Evolutionary conservation across 2,888 invertebrate species (phyloP).

Genomic region (Rhamnusium bicolor): DNA sequence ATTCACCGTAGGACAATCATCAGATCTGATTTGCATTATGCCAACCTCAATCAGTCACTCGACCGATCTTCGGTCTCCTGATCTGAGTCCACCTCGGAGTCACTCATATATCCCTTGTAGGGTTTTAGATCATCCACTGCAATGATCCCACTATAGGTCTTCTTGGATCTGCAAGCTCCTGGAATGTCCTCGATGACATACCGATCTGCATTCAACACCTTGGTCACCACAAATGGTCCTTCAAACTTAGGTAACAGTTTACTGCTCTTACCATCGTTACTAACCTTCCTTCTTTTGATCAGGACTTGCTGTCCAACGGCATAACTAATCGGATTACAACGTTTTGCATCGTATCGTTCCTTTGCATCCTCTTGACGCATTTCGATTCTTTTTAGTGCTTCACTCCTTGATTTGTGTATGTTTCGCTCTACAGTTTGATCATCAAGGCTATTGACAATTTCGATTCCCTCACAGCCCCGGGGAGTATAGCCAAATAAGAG

Average conservation of each 20-base stretch:
- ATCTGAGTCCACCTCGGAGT: neutral
- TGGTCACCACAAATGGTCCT: neutral
- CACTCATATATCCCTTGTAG: no score
- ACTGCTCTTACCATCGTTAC: neutral
- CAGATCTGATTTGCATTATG: no score
- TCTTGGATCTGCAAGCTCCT: no score
- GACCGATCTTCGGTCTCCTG: no score
- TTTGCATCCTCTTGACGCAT: neutral
- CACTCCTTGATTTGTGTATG: neutral
- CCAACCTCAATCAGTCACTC: no score
- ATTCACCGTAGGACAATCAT: no score
- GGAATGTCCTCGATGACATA: constrained; percentile 1
- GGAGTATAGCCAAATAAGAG: constrained; percentile 3
- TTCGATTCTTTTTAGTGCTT: neutral
- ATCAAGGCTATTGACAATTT: neutral
- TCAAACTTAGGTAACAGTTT: neutral
- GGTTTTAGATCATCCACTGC: no score
- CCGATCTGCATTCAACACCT: neutral
- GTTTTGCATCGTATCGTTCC: constrained; percentile 10
- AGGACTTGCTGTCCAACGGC: neutral
- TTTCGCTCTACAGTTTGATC: neutral
- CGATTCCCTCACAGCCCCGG: neutral
- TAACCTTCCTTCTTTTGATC: neutral
- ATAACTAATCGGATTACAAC: neutral
- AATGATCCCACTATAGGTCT: neutral